Percentiles rank a stretch among this genome's conserved stretches.
phyloP scores from a whole-genome alignment of 2,113 vertebrate species.

The Labeo catla region DNA sequence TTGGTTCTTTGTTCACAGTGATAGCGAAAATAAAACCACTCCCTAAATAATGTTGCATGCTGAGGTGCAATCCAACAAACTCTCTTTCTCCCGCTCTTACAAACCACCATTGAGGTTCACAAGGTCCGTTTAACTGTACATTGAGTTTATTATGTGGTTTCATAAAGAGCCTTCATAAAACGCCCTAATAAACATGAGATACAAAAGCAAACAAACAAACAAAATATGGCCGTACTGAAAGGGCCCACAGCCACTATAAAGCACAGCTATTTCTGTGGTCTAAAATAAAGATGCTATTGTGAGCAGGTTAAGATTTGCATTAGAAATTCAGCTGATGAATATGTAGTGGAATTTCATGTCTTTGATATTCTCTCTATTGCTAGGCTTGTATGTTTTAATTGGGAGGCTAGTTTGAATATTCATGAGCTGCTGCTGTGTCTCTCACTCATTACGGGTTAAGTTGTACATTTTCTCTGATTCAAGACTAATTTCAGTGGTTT shows the following conservation, averaged over 20 bases:
- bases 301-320: constrained; percentile 39
- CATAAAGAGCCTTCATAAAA: constrained; percentile 22
- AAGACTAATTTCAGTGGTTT: background rate
- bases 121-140: background rate
- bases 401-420: constrained; percentile 54
- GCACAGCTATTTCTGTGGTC: constrained; percentile 11
- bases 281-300: constrained; percentile 29
- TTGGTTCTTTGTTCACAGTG: constrained; percentile 1
- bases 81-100: background rate
- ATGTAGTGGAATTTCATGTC: constrained; percentile 43
- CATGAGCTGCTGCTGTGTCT: constrained; percentile 22
- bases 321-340: constrained; percentile 50
- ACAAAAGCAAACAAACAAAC: background rate
- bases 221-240: background rate
- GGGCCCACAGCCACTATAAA: background rate
- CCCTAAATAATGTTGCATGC: background rate
- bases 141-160: background rate
- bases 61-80: background rate
- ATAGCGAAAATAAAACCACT: background rate
- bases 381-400: constrained; percentile 54
- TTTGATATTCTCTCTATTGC: constrained; percentile 52
- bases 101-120: background rate
- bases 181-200: constrained; percentile 18
- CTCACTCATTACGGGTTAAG: background rate
- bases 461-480: background rate